Percentiles rank a stretch among this genome's conserved stretches.
These are phyloP conservation scores for Conomelus anceps DNA, from an alignment of 2,888 invertebrate species.

Conservation along the genomic window DNA sequence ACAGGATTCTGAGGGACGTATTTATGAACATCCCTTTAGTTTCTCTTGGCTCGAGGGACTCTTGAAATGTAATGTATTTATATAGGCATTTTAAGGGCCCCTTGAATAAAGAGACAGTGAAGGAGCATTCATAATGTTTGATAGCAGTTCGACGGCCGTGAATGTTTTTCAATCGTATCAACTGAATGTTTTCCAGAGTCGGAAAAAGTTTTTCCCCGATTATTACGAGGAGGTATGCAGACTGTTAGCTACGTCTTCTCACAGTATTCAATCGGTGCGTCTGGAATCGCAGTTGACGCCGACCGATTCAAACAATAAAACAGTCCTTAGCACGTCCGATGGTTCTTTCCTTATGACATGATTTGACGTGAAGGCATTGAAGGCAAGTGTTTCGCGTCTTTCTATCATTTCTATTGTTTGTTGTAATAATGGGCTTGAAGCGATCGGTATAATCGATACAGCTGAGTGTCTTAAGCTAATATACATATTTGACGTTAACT, in stretches of 20 bases:
- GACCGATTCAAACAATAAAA: not conserved
- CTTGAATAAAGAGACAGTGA: too few species aligned
- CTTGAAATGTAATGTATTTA: too few species aligned
- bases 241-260: not conserved
- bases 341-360: not conserved
- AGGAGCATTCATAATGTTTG: not conserved
- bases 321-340: not conserved
- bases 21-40: too few species aligned
- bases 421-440: not conserved
- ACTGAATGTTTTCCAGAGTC: conserved; percentile 4
- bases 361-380: not conserved
- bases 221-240: conserved; percentile 4
- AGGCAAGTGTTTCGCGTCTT: not conserved
- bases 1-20: too few species aligned
- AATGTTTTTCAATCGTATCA: not conserved
- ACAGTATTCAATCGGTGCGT: not conserved
- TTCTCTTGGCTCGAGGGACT: too few species aligned
- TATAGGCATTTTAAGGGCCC: too few species aligned
- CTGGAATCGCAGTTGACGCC: not conserved
- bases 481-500: not conserved
- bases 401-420: not conserved
- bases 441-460: not conserved
- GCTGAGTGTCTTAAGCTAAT: not conserved
- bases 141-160: not conserved
- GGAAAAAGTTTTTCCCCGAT: not conserved